phyloP scores from a whole-genome alignment of 2,888 invertebrate species.

The Synanthedon myopaeformis region DNA sequence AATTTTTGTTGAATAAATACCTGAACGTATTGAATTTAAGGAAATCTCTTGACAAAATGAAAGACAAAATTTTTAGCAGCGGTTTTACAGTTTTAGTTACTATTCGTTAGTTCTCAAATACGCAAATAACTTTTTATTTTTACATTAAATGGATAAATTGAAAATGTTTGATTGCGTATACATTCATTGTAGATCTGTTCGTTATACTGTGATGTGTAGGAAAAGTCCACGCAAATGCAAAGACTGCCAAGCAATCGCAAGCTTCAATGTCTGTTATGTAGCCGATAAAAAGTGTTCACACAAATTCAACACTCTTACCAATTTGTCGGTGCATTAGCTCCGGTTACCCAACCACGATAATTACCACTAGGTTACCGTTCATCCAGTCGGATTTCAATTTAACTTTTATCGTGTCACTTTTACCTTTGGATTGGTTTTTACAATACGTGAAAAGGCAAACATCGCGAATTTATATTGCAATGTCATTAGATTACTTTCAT shows the following conservation, averaged over 20 bases:
- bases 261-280: slow-evolving; percentile 21
- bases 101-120: too few relatives aligned
- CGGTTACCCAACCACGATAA: slow-evolving; percentile 26
- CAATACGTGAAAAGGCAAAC: slow-evolving; percentile 1
- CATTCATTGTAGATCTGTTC: neutral
- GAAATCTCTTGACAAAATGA: too few relatives aligned
- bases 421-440: slow-evolving; percentile 20
- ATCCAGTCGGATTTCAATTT: slow-evolving; percentile 23
- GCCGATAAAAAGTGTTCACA: slow-evolving; percentile 26
- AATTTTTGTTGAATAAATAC: too few relatives aligned
- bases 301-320: slow-evolving; percentile 35
- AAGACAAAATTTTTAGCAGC: too few relatives aligned
- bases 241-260: slow-evolving; percentile 14
- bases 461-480: neutral
- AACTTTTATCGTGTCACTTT: slow-evolving; percentile 22
- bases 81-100: too few relatives aligned
- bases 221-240: slow-evolving; percentile 2
- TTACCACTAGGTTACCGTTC: slow-evolving; percentile 34
- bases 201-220: neutral
- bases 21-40: too few relatives aligned
- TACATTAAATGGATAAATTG: neutral
- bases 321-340: slow-evolving; percentile 39
- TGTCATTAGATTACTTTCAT: neutral
- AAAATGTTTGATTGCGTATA: neutral
- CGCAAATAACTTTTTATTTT: too few relatives aligned